Evolutionary conservation across 2,797 vertebrate species (phyloP).

Genomic region (Girardinus metallicus): DNA sequence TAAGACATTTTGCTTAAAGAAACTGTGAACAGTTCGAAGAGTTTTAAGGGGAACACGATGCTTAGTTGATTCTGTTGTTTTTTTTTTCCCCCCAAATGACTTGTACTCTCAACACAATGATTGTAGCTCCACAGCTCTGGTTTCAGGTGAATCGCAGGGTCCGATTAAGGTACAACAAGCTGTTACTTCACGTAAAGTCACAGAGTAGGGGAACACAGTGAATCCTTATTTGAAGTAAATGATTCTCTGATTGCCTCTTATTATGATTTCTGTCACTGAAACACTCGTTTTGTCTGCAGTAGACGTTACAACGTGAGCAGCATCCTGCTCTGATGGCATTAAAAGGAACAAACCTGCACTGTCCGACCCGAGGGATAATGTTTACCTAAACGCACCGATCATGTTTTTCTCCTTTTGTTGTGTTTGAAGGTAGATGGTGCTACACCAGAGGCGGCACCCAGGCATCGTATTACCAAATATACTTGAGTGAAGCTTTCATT

Average conservation of each 20-base stretch:
- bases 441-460: slow-evolving; percentile 68
- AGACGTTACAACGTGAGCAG: slow-evolving; percentile 19
- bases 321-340: slow-evolving; percentile 33
- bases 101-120: slow-evolving; percentile 42
- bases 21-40: slow-evolving; percentile 57
- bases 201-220: not conserved
- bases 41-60: slow-evolving; percentile 65
- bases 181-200: slow-evolving; percentile 32
- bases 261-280: slow-evolving; percentile 49
- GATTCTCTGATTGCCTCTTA: slow-evolving; percentile 40
- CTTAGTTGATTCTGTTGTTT: slow-evolving; percentile 40
- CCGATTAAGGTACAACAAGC: slow-evolving; percentile 58
- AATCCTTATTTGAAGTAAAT: slow-evolving; percentile 26
- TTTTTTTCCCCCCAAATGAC: slow-evolving; percentile 38
- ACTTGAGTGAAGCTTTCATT: slow-evolving; percentile 64
- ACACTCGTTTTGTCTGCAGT: slow-evolving; percentile 15
- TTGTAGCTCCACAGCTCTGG: slow-evolving; percentile 48
- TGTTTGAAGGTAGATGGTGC: slow-evolving; percentile 86
- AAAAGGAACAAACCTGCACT: slow-evolving; percentile 51
- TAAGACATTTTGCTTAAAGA: slow-evolving; percentile 38
- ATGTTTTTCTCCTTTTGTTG: slow-evolving; percentile 64
- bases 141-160: slow-evolving; percentile 27
- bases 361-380: slow-evolving; percentile 65
- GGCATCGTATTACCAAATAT: slow-evolving; percentile 73
- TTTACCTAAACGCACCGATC: slow-evolving; percentile 82